phyloP scores from a whole-genome alignment of 2,797 vertebrate genomes.

The Mormyrops attenuatus region DNA sequence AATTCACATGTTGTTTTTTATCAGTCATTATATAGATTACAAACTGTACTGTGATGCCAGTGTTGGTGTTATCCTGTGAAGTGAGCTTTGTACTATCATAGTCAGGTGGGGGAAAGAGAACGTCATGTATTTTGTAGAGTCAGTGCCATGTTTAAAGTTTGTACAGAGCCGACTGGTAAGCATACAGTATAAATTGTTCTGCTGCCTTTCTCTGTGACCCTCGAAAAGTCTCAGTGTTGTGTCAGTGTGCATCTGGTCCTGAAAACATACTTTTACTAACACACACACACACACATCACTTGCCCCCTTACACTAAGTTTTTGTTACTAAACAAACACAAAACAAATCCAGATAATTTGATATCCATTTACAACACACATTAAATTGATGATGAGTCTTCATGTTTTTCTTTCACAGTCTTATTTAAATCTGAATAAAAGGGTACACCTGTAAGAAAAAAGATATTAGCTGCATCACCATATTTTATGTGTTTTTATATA shows the following conservation, averaged over 20 bases:
- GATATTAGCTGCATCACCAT: not conserved
- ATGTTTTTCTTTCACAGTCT: not conserved
- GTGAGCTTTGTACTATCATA: slow-evolving; percentile 35
- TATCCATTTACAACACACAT: not conserved
- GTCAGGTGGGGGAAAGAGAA: not conserved
- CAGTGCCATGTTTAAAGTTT: not conserved
- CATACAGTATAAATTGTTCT: slow-evolving; percentile 25
- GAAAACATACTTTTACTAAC: slow-evolving; percentile 7
- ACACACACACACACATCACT: not conserved
- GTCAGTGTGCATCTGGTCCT: slow-evolving; percentile 32
- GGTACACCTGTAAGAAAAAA: not conserved
- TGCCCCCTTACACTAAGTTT: not conserved
- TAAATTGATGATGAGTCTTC: not conserved
- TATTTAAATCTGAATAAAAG: not conserved
- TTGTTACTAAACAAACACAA: not conserved
- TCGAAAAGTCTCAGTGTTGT: slow-evolving; percentile 32
- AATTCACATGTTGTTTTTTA: not conserved
- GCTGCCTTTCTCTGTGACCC: slow-evolving; percentile 30
- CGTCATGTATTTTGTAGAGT: slow-evolving; percentile 16
- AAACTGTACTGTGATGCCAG: slow-evolving; percentile 28
- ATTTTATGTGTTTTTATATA: not conserved
- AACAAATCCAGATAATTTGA: not conserved
- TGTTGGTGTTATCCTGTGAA: slow-evolving; percentile 43
- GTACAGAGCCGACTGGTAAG: not conserved
- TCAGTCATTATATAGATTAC: not conserved